Conservation (phyloP, 2,113 vertebrate species). For the Tupaia chinensis region DNA sequence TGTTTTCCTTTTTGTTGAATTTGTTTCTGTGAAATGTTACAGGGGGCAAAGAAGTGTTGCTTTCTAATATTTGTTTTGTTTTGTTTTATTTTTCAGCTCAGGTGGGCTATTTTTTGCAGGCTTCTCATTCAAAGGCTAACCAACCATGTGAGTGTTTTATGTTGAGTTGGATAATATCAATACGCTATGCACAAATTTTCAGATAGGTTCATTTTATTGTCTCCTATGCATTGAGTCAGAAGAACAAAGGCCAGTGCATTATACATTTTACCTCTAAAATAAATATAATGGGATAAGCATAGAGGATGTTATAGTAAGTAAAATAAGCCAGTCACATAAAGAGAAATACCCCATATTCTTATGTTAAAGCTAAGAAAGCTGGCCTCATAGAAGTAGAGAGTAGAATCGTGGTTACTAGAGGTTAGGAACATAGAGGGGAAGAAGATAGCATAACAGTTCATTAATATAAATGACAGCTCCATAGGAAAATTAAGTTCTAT, state of each 20-base stretch:
- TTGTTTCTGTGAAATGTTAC: background rate
- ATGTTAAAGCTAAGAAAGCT: too few species aligned
- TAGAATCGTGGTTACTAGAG: too few species aligned
- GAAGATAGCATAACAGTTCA: too few species aligned
- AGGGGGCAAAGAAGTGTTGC: background rate
- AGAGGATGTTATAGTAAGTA: too few species aligned
- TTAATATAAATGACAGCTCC: too few species aligned
- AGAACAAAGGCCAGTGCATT: background rate
- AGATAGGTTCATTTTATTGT: background rate
- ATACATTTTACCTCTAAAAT: constrained; percentile 6
- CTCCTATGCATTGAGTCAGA: background rate
- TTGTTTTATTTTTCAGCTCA: background rate
- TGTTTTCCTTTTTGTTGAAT: background rate
- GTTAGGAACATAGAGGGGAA: too few species aligned
- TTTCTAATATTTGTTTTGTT: background rate
- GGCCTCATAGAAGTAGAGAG: too few species aligned
- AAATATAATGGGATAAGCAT: background rate
- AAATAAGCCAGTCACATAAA: too few species aligned
- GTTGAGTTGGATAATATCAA: background rate
- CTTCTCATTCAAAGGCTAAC: background rate
- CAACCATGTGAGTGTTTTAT: background rate
- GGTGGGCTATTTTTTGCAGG: background rate
- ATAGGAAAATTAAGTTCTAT: too few species aligned
- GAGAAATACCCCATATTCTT: too few species aligned
- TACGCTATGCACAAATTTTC: background rate